A percentile compares a stretch with the other conserved stretches of the same genome.
These are phyloP conservation scores for Hylyphantes graminicola DNA, from an alignment of 1,140 invertebrate genomes.

Conservation along the genomic window DNA sequence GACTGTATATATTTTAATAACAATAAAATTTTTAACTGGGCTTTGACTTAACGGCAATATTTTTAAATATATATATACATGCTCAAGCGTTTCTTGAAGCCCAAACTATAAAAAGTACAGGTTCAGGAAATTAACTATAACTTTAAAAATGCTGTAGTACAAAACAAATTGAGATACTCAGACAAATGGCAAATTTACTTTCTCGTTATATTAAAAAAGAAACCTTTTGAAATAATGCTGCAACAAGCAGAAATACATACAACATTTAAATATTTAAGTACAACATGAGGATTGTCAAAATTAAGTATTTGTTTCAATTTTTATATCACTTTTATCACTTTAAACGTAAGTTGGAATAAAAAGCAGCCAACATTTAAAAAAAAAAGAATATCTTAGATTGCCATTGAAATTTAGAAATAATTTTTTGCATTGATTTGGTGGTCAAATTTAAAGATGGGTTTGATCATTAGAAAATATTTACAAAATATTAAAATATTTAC, in stretches of 20 bases:
- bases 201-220: constrained; percentile 17
- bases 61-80: neutral
- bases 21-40: neutral
- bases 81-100: neutral
- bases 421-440: neutral
- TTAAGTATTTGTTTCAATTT: constrained; percentile 53
- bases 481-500: too few relatives aligned
- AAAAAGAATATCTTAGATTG: constrained; percentile 18
- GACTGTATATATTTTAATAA: neutral
- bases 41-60: neutral
- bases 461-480: neutral
- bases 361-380: constrained; percentile 8
- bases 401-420: neutral
- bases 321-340: constrained; percentile 26
- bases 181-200: constrained; percentile 51
- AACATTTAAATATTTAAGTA: constrained; percentile 37
- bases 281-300: constrained; percentile 56
- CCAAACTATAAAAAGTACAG: neutral
- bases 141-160: neutral
- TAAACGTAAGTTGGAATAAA: neutral
- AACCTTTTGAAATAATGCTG: constrained; percentile 15
- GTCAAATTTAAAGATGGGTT: neutral
- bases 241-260: constrained; percentile 39
- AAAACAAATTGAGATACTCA: constrained; percentile 12
- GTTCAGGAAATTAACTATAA: neutral